A percentile compares a stretch with the other conserved stretches of the same genome.
phyloP scores from a whole-genome alignment of 2,113 vertebrate species.

The Bagarius yarrelli region DNA sequence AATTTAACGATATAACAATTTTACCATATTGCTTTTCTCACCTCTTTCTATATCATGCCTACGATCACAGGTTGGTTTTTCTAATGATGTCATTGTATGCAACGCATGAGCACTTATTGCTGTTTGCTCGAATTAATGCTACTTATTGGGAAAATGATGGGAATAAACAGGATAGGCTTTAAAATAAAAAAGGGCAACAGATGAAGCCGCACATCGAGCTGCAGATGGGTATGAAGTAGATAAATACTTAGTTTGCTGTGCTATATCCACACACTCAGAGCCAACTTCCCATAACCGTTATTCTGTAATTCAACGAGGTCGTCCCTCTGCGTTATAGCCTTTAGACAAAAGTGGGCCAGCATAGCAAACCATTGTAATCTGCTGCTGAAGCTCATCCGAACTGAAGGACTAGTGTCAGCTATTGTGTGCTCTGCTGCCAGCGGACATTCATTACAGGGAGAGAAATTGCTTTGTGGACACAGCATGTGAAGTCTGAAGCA shows the following conservation, averaged over 20 bases:
- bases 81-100: neutral
- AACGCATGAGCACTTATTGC: neutral
- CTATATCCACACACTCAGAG: neutral
- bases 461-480: conserved; percentile 16
- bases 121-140: neutral
- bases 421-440: conserved; percentile 29
- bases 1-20: too few relatives aligned
- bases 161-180: neutral
- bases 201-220: neutral
- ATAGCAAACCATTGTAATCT: neutral
- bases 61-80: neutral
- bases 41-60: neutral
- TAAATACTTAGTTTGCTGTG: neutral
- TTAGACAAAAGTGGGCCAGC: conserved; percentile 2
- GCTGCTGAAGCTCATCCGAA: conserved; percentile 31
- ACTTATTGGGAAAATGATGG: neutral
- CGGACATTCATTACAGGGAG: conserved; percentile 13
- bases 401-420: conserved; percentile 26
- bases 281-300: neutral
- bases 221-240: neutral
- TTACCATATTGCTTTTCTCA: neutral
- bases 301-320: conserved; percentile 29
- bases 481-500: conserved; percentile 1
- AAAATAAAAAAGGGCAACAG: neutral
- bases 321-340: conserved; percentile 12